Percentiles rank a stretch among this genome's conserved stretches.
Evolutionary conservation across 2,797 vertebrate species (phyloP).

Genomic region (Petrocephalus sullivani): DNA sequence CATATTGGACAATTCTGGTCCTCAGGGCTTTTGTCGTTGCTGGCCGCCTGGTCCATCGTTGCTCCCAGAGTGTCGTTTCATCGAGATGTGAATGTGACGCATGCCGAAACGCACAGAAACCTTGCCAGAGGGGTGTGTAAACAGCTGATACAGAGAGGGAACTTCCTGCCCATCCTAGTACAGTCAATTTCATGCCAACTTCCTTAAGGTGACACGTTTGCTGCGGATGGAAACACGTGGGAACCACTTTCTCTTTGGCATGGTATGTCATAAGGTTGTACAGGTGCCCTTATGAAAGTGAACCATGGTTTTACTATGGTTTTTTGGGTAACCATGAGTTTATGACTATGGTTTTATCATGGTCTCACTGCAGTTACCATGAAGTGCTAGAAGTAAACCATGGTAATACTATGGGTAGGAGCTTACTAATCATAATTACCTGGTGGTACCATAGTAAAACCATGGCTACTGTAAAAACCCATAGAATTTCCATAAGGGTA

Average conservation of each 20-base stretch:
- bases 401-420: too few relatives aligned
- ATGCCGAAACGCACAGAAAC: background rate
- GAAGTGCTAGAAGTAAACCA: too few relatives aligned
- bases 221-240: background rate
- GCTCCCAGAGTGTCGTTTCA: background rate
- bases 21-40: background rate
- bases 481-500: background rate
- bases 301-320: too few relatives aligned
- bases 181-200: background rate
- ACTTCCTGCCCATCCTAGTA: background rate
- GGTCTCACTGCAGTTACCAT: too few relatives aligned
- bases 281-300: too few relatives aligned
- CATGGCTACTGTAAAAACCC: too few relatives aligned
- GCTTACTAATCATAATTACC: too few relatives aligned
- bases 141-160: background rate
- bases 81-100: background rate
- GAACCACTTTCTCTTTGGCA: background rate
- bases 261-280: background rate
- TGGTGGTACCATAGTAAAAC: too few relatives aligned
- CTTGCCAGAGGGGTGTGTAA: background rate
- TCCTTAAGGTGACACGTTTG: background rate
- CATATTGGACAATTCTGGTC: slow-evolving; percentile 36
- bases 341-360: too few relatives aligned
- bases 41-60: background rate
- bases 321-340: too few relatives aligned